These are phyloP conservation scores for Pampusana beccarii DNA, from an alignment of 2,113 vertebrate genomes.

Conservation along the genomic window DNA sequence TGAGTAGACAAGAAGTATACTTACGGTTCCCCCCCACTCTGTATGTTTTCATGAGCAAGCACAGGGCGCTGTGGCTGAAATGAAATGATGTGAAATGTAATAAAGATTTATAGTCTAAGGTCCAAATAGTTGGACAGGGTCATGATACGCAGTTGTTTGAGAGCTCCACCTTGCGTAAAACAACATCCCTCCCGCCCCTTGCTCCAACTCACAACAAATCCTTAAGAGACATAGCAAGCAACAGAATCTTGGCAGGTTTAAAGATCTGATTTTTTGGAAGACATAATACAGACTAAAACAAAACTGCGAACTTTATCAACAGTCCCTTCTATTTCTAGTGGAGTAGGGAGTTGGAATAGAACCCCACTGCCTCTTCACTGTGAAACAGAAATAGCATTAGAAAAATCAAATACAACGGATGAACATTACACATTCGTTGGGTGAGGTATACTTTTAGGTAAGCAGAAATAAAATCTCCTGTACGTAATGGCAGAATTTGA, in stretches of 20 bases:
- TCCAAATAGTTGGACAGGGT: slow-evolving; percentile 48
- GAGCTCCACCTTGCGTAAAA: slow-evolving; percentile 59
- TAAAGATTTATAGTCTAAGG: slow-evolving; percentile 52
- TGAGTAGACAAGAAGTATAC: slow-evolving; percentile 79
- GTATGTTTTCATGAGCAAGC: slow-evolving; percentile 90
- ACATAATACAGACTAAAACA: slow-evolving; percentile 16
- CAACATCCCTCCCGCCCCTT: neutral
- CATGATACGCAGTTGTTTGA: slow-evolving; percentile 28
- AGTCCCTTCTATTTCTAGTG: slow-evolving; percentile 32
- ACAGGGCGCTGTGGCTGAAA: slow-evolving; percentile 85
- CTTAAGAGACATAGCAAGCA: slow-evolving; percentile 19
- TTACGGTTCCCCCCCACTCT: slow-evolving; percentile 95
- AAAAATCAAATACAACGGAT: slow-evolving; percentile 12
- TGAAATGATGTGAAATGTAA: slow-evolving; percentile 78
- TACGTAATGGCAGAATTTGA: neutral
- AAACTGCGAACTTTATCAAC: slow-evolving; percentile 28
- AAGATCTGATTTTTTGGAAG: slow-evolving; percentile 50
- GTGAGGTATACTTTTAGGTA: slow-evolving; percentile 21
- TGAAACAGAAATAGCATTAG: slow-evolving; percentile 37
- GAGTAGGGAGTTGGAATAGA: slow-evolving; percentile 6
- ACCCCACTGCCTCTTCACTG: slow-evolving; percentile 53
- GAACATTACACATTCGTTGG: neutral
- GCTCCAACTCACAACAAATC: neutral
- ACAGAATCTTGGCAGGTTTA: slow-evolving; percentile 6
- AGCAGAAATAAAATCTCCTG: slow-evolving; percentile 35